These are phyloP conservation scores for Cichlasoma orientale DNA, from an alignment of 2,797 vertebrate species.

Conservation along the genomic window DNA sequence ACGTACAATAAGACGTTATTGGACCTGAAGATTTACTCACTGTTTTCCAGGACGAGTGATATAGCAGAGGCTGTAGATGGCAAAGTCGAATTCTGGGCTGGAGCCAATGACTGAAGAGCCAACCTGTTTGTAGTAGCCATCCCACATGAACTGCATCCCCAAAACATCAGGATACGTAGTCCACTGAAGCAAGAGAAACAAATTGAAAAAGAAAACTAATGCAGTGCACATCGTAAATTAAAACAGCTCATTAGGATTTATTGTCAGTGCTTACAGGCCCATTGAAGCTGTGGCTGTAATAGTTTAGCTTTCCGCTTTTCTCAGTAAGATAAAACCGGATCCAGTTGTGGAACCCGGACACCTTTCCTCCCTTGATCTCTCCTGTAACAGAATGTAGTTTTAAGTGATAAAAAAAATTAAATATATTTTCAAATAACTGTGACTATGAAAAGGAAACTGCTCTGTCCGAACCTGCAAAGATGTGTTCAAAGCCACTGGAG, in stretches of 20 bases:
- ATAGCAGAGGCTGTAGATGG: conserved; percentile 91
- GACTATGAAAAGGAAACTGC: not conserved
- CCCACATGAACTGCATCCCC: conserved; percentile 94
- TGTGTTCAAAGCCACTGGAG: conserved; percentile 96
- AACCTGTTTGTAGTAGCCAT: conserved; percentile 91
- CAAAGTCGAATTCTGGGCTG: conserved; percentile 96
- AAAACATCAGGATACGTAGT: conserved; percentile 87
- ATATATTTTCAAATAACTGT: not conserved
- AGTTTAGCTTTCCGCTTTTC: conserved; percentile 85
- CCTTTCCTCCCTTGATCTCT: conserved; percentile 89
- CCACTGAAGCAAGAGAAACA: conserved; percentile 80
- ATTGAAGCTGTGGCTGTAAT: conserved; percentile 91
- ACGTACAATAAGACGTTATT: not conserved
- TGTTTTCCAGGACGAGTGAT: conserved; percentile 86
- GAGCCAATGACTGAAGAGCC: conserved; percentile 90
- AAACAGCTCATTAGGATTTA: not conserved
- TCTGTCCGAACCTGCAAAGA: conserved; percentile 86
- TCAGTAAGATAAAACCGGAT: conserved; percentile 92
- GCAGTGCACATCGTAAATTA: not conserved
- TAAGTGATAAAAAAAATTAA: not conserved
- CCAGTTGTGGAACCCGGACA: conserved; percentile 96
- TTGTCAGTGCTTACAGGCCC: conserved; percentile 84
- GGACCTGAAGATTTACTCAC: conserved; percentile 78
- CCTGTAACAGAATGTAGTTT: conserved; percentile 72
- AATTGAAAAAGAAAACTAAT: not conserved